Evolutionary conservation across 2,113 vertebrate species (phyloP), one percentile per base, ranked within the genome.

Genomic region (Strix uralensis): DNA sequence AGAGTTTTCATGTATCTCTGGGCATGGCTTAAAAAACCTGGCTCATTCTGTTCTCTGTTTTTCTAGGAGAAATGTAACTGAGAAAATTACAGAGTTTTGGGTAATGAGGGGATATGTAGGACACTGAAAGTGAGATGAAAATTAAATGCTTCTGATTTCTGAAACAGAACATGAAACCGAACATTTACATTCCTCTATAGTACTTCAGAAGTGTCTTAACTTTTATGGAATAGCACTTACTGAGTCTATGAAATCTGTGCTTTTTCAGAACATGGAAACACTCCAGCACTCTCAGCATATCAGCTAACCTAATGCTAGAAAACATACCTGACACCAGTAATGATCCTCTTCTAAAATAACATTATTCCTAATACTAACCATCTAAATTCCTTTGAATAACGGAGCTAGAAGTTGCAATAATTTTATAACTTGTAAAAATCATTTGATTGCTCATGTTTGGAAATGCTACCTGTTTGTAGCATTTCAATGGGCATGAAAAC

Each of bases 81-180:
- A 90, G 57, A 78, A 81, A 74, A 74, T 47, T 40, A 25, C 12
- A n/a, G 20, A n/a, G 20, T 63, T 89, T 52, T 61, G 65, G 14
- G 26, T 73, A 54, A 66, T 81, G 70, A 38, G 16, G 30, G 36
- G 34, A 26, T 78, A 61, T 40, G 21, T 79, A 85, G 66, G 77
- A 73, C 61, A 73, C 14, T 58, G 58, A 65, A 86, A 57, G 67
- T 54, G 49, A 71, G 40, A 80, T 85, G 78, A 86, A 86, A 92
- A 91, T 73, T 42, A 90, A 96, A 73, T 62, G 13, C 13, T 86
- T 92, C 70, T 95, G 55, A 67, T 88, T 93, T 91, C 44, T 77
- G 49, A 94, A 89, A 90, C 16, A 61, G 49, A 95, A 69, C 17
- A 71, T 58, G 18, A 75, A 91, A 94, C 34, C 57, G 44, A 70